phyloP scores from a whole-genome alignment of 2,888 invertebrate genomes.

The Apamea monoglypha region DNA sequence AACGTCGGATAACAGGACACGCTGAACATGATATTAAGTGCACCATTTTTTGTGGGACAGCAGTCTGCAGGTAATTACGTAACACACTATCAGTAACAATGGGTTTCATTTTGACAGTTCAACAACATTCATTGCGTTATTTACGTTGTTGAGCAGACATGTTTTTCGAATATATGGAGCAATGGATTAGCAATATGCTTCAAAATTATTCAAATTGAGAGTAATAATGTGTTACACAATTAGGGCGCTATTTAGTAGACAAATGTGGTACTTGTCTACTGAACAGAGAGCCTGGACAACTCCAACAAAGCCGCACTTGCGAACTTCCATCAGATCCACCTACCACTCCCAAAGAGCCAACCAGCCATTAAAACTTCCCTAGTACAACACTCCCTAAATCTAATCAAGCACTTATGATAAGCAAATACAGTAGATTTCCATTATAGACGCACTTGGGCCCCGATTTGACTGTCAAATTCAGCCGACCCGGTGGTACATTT shows the following conservation, averaged over 20 bases:
- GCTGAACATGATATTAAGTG: neutral
- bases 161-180: no score
- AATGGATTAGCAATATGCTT: no score
- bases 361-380: conserved; percentile 51
- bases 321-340: conserved; percentile 7
- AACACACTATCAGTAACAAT: no score
- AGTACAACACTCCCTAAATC: conserved; percentile 56
- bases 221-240: no score
- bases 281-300: neutral
- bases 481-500: conserved; percentile 65
- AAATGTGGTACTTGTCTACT: neutral
- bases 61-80: no score
- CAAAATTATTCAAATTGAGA: no score
- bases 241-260: neutral
- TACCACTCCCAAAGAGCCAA: conserved; percentile 9
- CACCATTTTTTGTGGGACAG: neutral
- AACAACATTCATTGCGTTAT: no score
- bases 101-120: no score
- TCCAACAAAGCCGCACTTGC: neutral
- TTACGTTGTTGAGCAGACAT: no score
- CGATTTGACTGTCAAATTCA: conserved; percentile 74
- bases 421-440: conserved; percentile 74
- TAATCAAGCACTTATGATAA: conserved; percentile 73
- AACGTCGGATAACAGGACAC: neutral
- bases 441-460: conserved; percentile 66